Conservation (phyloP, 1,140 invertebrate genomes). For the Hypsibius dujardini region DNA sequence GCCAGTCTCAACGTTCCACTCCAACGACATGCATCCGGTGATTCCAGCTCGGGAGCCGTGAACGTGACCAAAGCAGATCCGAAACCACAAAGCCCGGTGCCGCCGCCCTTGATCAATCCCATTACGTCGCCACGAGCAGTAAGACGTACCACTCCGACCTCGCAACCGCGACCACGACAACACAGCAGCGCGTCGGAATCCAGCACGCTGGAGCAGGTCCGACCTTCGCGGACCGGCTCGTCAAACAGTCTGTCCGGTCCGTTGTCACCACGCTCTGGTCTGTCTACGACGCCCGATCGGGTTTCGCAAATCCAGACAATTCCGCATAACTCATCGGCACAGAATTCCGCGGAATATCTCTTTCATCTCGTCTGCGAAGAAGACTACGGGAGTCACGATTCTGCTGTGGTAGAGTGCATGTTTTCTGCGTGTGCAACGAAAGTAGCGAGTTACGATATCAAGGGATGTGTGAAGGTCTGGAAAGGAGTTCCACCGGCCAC, state of each 20-base stretch:
- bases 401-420: neutral
- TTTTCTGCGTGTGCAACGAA: conserved; percentile 2
- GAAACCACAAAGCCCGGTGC: no score
- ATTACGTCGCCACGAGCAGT: no score
- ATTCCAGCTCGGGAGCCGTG: no score
- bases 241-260: neutral
- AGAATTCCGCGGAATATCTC: neutral
- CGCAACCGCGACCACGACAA: neutral
- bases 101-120: no score
- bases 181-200: conserved; percentile 11
- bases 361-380: conserved; percentile 11
- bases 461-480: conserved; percentile 15
- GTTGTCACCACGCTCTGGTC: neutral
- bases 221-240: neutral
- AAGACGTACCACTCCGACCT: no score
- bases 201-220: neutral
- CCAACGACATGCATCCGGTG: no score
- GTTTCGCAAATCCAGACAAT: neutral
- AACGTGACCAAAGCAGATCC: no score
- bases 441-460: conserved; percentile 2
- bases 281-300: neutral
- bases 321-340: neutral
- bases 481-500: neutral
- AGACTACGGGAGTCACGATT: neutral
- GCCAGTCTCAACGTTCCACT: no score